Base-by-base conservation (phyloP, 2,888 invertebrate species). In the Tanypteryx hageni region DNA sequence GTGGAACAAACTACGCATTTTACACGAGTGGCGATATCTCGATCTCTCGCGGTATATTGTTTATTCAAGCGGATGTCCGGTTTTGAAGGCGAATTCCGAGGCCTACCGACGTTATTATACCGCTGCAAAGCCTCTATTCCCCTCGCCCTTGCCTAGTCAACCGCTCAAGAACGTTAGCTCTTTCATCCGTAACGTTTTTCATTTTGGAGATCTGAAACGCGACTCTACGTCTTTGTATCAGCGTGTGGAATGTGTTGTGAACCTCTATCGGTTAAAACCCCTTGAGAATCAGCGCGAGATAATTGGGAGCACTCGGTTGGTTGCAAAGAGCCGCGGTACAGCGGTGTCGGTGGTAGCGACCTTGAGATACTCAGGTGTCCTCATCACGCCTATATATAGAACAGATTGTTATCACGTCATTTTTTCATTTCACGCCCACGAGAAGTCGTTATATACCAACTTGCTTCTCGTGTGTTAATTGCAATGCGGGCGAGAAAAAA, bases 301-400 rank as follows among this genome's bases (percentile, higher is more conserved):
- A 56, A 56, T 56, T 31, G 18, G 13, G 22, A 13, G 11, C 81
- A 13, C 13, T 13, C 81, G 18, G 22, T 44, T 83, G 83, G 56
- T 9, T 0, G 7, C 22, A 18, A 64, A 31, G 83, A 18, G 83
- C 56, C 76, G 83, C 56, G 56, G 16, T 56, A 31, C 44, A 83
- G 83, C 31, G 83, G 44, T 56, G 83, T 56, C 83, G 27, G 83
- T 56, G 83, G 83, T 56, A 56, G 83, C 18, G 31, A 56, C 83
- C 83, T 83, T 83, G 83, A 56, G 83, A 83, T 83, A 56, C 83
- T 83, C 83, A 83, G 83, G 83, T 83, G 83, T 83, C 83, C 83
- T 44, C 83, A 83, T 83, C 83, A 83, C 83, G 31, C 56, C 83
- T 83, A 83, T 83, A 83, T 83, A 56, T 83, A 76, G 83, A 83